Evolutionary conservation across 1,140 invertebrate genomes (phyloP).

Genomic region (Tetragonula clypearis): DNA sequence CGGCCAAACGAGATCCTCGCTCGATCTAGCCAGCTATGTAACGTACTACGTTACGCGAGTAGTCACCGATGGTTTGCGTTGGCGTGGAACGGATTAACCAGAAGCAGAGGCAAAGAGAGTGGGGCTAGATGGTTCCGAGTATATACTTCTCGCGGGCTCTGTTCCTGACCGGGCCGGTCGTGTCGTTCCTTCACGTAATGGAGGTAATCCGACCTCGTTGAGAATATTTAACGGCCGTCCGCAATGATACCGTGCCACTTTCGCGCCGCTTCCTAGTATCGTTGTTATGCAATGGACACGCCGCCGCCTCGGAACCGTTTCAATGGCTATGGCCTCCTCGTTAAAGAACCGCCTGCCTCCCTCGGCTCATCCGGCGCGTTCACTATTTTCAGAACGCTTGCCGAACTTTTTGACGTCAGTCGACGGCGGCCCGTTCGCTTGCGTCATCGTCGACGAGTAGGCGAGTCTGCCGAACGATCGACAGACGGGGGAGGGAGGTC

Average conservation of each 20-base stretch:
- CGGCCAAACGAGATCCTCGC: neutral
- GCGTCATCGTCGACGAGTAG: slow-evolving; percentile 25
- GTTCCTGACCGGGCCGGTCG: slow-evolving; percentile 34
- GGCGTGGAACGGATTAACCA: neutral
- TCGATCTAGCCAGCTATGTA: neutral
- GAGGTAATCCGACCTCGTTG: slow-evolving; percentile 69
- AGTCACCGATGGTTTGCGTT: neutral
- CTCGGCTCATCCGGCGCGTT: neutral
- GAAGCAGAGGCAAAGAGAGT: neutral
- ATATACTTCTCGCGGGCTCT: slow-evolving; percentile 1
- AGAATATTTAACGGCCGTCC: slow-evolving; percentile 65
- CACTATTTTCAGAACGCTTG: slow-evolving; percentile 42
- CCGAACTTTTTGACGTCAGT: slow-evolving; percentile 43
- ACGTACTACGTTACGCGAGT: neutral
- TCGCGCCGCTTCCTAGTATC: slow-evolving; percentile 66
- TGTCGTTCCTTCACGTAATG: slow-evolving; percentile 60
- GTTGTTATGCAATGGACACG: slow-evolving; percentile 65
- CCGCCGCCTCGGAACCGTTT: slow-evolving; percentile 62
- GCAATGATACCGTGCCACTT: slow-evolving; percentile 64
- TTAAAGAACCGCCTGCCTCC: slow-evolving; percentile 14
- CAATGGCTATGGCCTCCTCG: slow-evolving; percentile 44
- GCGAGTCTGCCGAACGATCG: neutral
- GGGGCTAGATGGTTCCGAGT: slow-evolving; percentile 13
- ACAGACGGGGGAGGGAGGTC: neutral
- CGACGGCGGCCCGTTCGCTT: slow-evolving; percentile 4